phyloP scores from a whole-genome alignment of 2,113 vertebrate species.

The Antennarius striatus region DNA sequence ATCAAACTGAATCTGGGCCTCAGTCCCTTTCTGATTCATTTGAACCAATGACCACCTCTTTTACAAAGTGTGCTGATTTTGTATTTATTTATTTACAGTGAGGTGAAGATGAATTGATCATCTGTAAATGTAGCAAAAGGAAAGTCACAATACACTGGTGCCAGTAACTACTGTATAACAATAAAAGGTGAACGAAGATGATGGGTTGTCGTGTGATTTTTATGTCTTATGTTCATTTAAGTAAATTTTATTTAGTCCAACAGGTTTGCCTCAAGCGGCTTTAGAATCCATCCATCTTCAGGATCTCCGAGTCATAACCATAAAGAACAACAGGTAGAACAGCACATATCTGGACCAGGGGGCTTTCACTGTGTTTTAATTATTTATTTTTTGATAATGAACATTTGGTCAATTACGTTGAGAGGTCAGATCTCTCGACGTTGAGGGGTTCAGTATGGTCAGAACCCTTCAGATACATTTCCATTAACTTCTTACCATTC shows the following conservation, averaged over 20 bases:
- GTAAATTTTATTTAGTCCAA: neutral
- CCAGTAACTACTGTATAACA: slow-evolving; percentile 77
- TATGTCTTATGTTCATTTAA: neutral
- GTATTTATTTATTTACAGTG: slow-evolving; percentile 74
- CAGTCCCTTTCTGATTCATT: slow-evolving; percentile 28
- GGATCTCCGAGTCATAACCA: too few relatives aligned
- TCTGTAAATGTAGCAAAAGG: slow-evolving; percentile 81
- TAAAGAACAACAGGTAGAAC: too few relatives aligned
- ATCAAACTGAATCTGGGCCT: slow-evolving; percentile 41
- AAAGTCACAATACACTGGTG: slow-evolving; percentile 69
- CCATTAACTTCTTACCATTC: too few relatives aligned
- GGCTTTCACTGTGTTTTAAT: too few relatives aligned
- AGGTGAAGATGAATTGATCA: slow-evolving; percentile 68
- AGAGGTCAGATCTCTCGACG: too few relatives aligned
- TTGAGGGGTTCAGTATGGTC: too few relatives aligned
- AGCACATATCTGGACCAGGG: too few relatives aligned
- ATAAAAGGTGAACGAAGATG: slow-evolving; percentile 70
- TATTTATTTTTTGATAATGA: too few relatives aligned
- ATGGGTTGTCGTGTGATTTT: slow-evolving; percentile 10
- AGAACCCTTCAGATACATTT: too few relatives aligned
- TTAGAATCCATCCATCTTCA: neutral
- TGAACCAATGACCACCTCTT: slow-evolving; percentile 37
- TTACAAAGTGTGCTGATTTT: slow-evolving; percentile 65
- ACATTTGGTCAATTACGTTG: too few relatives aligned
- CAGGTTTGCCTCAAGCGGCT: neutral